Conservation (phyloP, 2,113 vertebrate genomes). For the Pangasianodon hypophthalmus region DNA sequence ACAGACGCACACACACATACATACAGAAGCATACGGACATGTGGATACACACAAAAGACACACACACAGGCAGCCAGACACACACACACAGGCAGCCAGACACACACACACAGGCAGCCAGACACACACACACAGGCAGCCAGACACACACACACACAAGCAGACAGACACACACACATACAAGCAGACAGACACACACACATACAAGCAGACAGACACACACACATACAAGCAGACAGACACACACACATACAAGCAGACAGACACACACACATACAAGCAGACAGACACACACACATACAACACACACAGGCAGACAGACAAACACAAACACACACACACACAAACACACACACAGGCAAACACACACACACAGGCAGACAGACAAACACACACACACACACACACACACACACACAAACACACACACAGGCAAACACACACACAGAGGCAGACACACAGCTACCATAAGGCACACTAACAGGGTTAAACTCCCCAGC, state of each 20-base stretch:
- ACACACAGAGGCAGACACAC: not conserved
- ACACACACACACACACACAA: not conserved
- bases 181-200: not conserved
- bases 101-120: conserved; percentile 5
- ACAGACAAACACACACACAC: not conserved
- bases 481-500: not conserved
- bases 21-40: not conserved
- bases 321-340: not conserved
- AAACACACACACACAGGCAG: not conserved
- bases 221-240: not conserved
- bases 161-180: not conserved
- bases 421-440: not conserved
- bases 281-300: not conserved
- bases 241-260: too few relatives aligned
- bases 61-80: not conserved
- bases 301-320: not conserved
- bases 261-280: not conserved
- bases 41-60: not conserved
- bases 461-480: not conserved
- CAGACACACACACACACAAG: not conserved
- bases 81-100: not conserved
- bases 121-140: not conserved
- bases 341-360: not conserved
- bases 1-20: not conserved
- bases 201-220: not conserved